Evolutionary conservation across 1,140 invertebrate species (phyloP).

Genomic region (Zaprionus gabonicus): DNA sequence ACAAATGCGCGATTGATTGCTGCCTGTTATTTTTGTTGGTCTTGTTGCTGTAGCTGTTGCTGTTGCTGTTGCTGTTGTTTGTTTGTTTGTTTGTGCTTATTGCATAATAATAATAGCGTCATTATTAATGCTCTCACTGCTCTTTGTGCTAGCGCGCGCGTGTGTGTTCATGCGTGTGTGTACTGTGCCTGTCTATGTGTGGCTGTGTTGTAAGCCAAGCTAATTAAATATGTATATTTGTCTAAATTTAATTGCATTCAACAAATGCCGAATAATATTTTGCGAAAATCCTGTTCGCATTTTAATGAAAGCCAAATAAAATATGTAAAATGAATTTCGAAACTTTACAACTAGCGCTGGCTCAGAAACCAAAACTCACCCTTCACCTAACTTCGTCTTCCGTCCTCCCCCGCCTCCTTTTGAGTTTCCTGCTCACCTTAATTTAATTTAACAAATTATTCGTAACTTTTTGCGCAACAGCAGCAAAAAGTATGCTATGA

Average conservation of each 20-base stretch:
- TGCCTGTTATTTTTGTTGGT: conserved; percentile 20
- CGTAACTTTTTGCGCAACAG: neutral
- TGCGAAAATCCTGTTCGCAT: neutral
- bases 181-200: conserved; percentile 8
- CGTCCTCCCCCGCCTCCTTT: neutral
- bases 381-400: neutral
- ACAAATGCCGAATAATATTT: conserved; percentile 5
- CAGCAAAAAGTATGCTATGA: conserved; percentile 2
- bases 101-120: conserved; percentile 74
- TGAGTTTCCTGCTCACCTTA: neutral
- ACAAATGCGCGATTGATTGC: conserved; percentile 74
- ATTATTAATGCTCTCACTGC: conserved; percentile 49
- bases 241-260: conserved; percentile 14
- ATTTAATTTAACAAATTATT: conserved; percentile 1
- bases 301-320: conserved; percentile 3
- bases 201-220: conserved; percentile 21
- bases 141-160: neutral
- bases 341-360: neutral
- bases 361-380: too few relatives aligned
- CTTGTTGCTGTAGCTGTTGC: conserved; percentile 6
- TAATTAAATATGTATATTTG: conserved; percentile 69
- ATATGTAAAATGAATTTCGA: neutral
- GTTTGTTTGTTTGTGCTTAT: conserved; percentile 45
- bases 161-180: conserved; percentile 13
- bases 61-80: conserved; percentile 14